Base-by-base conservation (phyloP, 1,140 invertebrate species). In the Episyrphus balteatus region DNA sequence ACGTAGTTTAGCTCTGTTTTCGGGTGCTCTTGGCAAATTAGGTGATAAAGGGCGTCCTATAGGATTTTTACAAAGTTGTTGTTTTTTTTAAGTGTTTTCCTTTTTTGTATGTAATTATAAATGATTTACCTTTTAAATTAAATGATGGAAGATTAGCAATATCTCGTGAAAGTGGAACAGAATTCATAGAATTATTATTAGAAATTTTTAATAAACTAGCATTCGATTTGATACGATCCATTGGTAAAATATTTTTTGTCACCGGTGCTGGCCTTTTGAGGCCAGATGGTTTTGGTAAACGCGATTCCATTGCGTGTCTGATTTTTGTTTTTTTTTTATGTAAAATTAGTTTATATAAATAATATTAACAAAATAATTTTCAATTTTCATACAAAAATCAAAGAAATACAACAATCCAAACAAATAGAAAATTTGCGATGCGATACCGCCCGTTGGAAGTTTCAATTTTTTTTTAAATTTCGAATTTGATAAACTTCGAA, bases 11-110 rank as follows among this genome's bases (percentile, higher is more conserved):
- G 12, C 10, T 21, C 14, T 21, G 1, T 37, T 14, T n/a, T 49
- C 53, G 7, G 3, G 17, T 5, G 26, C 8, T 1, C 52, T 33
- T 15, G 14, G 8, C 26, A 44, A 50, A n/a, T 63, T 55, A 0
- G 63, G 63, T 0, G 63, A 66, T n/a, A 36, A 50, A 11, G 59
- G 60, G 10, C 62, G 62, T 43, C 31, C 57, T 51, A n/a, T 12
- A 41, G 9, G 19, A 34, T 14, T 0, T 2, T 1, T 3, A 37
- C 38, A 31, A 34, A 44, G 39, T 8, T n/a, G 17, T 37, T 45
- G 10, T 33, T 34, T 8, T 12, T 36, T 15, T 36, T 15, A 13
- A 19, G 42, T 2, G 18, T 32, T 1, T 42, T 33, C 13, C 15
- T 13, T 9, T 9, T n/a, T n/a, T 45, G 34, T 36, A 14, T n/a